phyloP scores from a whole-genome alignment of 1,140 invertebrate genomes.

The Potamilus streckersoni region DNA sequence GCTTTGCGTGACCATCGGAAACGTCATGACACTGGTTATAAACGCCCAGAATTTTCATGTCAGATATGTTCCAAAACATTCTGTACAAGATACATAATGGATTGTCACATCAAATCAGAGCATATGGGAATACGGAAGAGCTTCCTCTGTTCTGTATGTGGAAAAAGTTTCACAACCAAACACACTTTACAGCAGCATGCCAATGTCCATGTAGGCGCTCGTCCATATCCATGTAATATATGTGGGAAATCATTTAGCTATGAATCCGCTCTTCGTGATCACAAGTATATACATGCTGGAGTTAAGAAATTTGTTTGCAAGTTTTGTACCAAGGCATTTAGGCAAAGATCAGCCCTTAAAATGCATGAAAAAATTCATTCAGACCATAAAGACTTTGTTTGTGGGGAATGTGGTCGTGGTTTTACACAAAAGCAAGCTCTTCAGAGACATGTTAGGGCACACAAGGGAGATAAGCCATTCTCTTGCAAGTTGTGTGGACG shows the following conservation, averaged over 20 bases:
- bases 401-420: constrained; percentile 51
- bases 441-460: constrained; percentile 84
- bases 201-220: constrained; percentile 52
- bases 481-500: constrained; percentile 71
- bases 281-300: constrained; percentile 48
- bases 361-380: constrained; percentile 58
- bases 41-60: constrained; percentile 39
- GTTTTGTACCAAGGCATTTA: constrained; percentile 75
- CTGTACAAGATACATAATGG: constrained; percentile 39
- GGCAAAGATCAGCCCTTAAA: constrained; percentile 68
- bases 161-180: constrained; percentile 57
- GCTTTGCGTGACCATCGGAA: constrained; percentile 45
- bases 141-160: constrained; percentile 54
- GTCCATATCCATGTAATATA: constrained; percentile 50
- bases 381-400: constrained; percentile 44
- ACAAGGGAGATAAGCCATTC: constrained; percentile 95
- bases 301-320: constrained; percentile 47
- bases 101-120: constrained; percentile 45
- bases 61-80: constrained; percentile 48
- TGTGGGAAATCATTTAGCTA: constrained; percentile 56
- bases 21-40: constrained; percentile 41
- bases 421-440: constrained; percentile 63
- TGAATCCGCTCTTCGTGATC: constrained; percentile 53
- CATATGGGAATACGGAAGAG: constrained; percentile 44
- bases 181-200: constrained; percentile 50